Conservation (phyloP, 2,113 vertebrate species). For the Cyanocitta stelleri region DNA sequence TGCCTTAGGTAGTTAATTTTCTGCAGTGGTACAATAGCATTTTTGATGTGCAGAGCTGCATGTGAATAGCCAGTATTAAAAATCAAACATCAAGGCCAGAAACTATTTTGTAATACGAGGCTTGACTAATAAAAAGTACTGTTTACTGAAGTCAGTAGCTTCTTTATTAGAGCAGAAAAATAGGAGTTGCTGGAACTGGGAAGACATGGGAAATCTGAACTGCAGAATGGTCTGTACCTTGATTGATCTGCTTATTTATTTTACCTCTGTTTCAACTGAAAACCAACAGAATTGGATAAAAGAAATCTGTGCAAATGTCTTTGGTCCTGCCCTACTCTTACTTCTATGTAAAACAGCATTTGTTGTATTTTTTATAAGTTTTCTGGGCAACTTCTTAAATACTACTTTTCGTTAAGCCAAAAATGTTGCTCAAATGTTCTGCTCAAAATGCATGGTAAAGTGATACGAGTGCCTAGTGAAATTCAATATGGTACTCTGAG, state of each 20-base stretch:
- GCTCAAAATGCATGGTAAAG: neutral
- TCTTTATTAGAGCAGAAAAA: conserved; percentile 4
- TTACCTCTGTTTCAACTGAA: neutral
- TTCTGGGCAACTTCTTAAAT: neutral
- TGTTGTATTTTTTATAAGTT: neutral
- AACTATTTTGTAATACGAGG: neutral
- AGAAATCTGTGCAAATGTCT: neutral
- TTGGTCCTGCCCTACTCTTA: neutral
- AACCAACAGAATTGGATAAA: neutral
- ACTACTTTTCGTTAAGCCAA: neutral
- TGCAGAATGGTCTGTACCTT: neutral
- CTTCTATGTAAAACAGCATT: neutral
- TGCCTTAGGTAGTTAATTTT: conserved; percentile 20
- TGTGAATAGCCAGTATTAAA: conserved; percentile 5
- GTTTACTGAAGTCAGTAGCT: neutral
- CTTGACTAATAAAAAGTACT: neutral
- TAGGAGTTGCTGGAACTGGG: neutral
- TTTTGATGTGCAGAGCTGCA: neutral
- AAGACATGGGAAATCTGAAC: neutral
- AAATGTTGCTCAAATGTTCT: neutral
- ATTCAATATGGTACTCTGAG: neutral
- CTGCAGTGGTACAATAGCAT: neutral
- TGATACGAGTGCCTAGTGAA: neutral
- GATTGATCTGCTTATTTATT: neutral
- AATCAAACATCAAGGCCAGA: neutral